A percentile compares a stretch with the other conserved stretches of the same genome.
These are phyloP conservation scores for Poecilia wingei DNA, from an alignment of 2,797 vertebrate species.

Conservation along the genomic window DNA sequence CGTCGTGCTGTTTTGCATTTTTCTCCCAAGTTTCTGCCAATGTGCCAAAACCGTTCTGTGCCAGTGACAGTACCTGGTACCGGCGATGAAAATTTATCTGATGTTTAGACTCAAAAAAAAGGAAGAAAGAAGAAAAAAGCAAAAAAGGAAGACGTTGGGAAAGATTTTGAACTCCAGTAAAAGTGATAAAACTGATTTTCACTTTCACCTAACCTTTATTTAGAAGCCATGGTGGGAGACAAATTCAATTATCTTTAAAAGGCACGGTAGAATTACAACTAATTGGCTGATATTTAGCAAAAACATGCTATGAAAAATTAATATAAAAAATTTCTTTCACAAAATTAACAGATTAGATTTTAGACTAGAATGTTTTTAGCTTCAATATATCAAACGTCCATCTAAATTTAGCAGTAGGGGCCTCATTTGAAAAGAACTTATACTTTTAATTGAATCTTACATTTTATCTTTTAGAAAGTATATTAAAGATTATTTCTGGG, in stretches of 20 bases:
- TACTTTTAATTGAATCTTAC: neutral
- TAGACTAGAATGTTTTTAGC: neutral
- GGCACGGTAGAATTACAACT: neutral
- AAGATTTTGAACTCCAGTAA: constrained; percentile 4
- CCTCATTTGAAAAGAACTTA: neutral
- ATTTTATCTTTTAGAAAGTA: neutral
- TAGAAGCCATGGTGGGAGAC: neutral
- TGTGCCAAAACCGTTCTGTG: constrained; percentile 49
- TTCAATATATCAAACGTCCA: neutral
- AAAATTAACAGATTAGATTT: neutral
- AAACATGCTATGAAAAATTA: neutral
- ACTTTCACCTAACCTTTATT: neutral
- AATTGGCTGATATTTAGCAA: neutral
- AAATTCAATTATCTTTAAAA: neutral
- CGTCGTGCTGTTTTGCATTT: constrained; percentile 66
- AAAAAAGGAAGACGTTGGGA: neutral
- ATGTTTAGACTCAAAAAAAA: constrained; percentile 8
- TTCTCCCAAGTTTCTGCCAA: constrained; percentile 55
- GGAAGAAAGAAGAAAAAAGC: too few relatives aligned
- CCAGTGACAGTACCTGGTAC: constrained; percentile 41
- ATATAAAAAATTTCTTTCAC: neutral
- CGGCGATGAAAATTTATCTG: constrained; percentile 19
- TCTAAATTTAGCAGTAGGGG: neutral
- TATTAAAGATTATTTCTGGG: neutral
- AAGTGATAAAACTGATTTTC: neutral